Base-by-base conservation (phyloP, 1,140 invertebrate genomes). In the Anoplolepis gracilipes region DNA sequence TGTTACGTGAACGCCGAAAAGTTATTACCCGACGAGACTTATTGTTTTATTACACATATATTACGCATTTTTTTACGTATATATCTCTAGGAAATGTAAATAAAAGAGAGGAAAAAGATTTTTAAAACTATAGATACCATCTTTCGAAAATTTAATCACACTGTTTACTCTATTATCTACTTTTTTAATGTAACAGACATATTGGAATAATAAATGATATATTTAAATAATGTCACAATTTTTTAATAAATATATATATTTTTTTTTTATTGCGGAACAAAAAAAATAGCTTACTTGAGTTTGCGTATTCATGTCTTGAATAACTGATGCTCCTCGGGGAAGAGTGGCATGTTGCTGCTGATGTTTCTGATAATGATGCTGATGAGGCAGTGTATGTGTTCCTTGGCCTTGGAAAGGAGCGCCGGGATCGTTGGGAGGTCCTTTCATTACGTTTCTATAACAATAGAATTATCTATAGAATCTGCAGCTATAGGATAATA, bases 361-460 rank as follows among this genome's bases (percentile, higher is more conserved):
- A 94, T 95, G 95, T 22, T 96, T 95, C 87, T 96, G 95, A 55
- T 95, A 95, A 87, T 95, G 94, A 94, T 96, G 94, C 88, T 95
- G 91, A 94, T 95, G 92, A 86, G 95, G 93, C 91, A 96, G 89
- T 90, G 95, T 94, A 90, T 96, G 94, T 89, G 95, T 95, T 91
- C 94, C 88, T 91, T 95, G 95, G 88, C 95, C 94, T 92, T 93
- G 94, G 84, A 96, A 94, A 85, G 94, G 93, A 46, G 95, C 94
- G 86, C 95, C 96, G 19, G 95, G 96, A 94, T 95, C 97, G 46
- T 96, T 95, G 49, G 96, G 95, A 77, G 95, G 95, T 57, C 95
- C 95, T 87, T 96, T 96, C 91, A 96, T 93, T 11, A 93, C 91
- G 95, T 94, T 94, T 85, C 94, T 95, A 86, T 22, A 89, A 85